These are phyloP conservation scores for Umimayanthus kanabou DNA, from an alignment of 92 coral and sea anemone species.

Conservation along the genomic window DNA sequence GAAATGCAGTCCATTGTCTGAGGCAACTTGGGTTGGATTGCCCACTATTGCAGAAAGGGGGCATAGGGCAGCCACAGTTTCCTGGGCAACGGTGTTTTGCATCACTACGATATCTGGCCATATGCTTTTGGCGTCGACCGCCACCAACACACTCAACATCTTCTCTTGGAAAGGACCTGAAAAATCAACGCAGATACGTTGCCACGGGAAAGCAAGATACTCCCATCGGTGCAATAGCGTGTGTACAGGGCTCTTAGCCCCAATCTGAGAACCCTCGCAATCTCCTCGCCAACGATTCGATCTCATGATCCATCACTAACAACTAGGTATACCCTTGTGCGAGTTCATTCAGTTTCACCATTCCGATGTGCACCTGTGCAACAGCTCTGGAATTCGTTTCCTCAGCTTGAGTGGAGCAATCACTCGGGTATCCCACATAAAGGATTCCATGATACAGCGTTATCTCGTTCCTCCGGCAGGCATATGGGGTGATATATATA, in stretches of 20 bases:
- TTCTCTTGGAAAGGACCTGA: constrained; percentile 37
- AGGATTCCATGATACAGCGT: not conserved
- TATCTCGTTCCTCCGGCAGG: not conserved
- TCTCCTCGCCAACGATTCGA: not conserved
- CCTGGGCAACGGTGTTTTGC: constrained; percentile 31
- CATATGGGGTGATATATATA: not conserved
- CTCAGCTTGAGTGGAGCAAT: not conserved
- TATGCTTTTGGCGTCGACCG: constrained; percentile 37
- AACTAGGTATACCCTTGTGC: not conserved
- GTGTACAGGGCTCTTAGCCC: not conserved
- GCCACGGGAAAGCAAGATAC: not conserved
- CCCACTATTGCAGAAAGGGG: constrained; percentile 38
- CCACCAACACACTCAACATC: constrained; percentile 19
- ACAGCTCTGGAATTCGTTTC: too few relatives aligned
- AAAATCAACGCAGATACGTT: not conserved
- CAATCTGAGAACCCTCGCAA: not conserved
- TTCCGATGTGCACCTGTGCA: not conserved
- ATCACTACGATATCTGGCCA: constrained; percentile 43
- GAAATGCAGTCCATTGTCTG: constrained; percentile 38
- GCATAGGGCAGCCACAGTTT: constrained; percentile 17
- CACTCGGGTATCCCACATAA: not conserved
- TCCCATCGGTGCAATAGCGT: not conserved
- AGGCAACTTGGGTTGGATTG: constrained; percentile 32
- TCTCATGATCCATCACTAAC: not conserved
- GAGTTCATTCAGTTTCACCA: constrained; percentile 9